Conservation (phyloP, 2,888 invertebrate genomes). For the Nematopogon swammerdamellus region DNA sequence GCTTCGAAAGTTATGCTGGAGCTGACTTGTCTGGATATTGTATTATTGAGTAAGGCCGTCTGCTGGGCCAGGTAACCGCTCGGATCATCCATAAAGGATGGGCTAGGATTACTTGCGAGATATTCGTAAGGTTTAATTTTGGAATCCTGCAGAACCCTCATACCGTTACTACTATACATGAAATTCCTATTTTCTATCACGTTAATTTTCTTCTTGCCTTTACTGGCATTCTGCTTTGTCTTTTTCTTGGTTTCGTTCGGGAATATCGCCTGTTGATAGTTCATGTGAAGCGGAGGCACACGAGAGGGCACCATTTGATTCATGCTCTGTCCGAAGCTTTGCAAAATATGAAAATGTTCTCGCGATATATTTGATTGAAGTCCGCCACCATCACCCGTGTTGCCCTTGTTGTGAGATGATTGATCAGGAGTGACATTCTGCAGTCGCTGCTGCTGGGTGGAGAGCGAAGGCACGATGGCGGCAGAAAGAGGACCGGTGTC, state of each 20-base stretch:
- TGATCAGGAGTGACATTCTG: neutral
- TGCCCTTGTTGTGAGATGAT: neutral
- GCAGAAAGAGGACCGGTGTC: slow-evolving; percentile 16
- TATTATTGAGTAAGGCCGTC: slow-evolving; percentile 80
- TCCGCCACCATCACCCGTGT: neutral
- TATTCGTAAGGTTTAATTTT: slow-evolving; percentile 45
- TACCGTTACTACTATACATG: slow-evolving; percentile 29
- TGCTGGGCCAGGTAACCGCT: slow-evolving; percentile 89
- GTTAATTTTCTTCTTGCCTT: slow-evolving; percentile 50
- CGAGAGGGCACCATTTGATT: slow-evolving; percentile 62
- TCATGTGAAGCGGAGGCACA: slow-evolving; percentile 64
- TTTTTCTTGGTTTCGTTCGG: slow-evolving; percentile 36
- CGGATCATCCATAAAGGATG: slow-evolving; percentile 89
- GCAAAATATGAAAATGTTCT: neutral
- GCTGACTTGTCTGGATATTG: slow-evolving; percentile 68
- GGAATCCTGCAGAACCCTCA: slow-evolving; percentile 29
- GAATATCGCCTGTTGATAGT: slow-evolving; percentile 21
- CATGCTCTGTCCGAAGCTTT: slow-evolving; percentile 24
- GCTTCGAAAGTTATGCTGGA: slow-evolving; percentile 15
- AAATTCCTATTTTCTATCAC: slow-evolving; percentile 29
- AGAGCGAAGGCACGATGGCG: neutral
- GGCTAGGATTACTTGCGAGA: slow-evolving; percentile 53
- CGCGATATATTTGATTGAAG: no score
- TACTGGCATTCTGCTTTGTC: slow-evolving; percentile 51
- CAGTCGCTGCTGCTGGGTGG: neutral